These are phyloP conservation scores for Eupithecia vulgata DNA, from an alignment of 2,888 invertebrate species.

Conservation along the genomic window DNA sequence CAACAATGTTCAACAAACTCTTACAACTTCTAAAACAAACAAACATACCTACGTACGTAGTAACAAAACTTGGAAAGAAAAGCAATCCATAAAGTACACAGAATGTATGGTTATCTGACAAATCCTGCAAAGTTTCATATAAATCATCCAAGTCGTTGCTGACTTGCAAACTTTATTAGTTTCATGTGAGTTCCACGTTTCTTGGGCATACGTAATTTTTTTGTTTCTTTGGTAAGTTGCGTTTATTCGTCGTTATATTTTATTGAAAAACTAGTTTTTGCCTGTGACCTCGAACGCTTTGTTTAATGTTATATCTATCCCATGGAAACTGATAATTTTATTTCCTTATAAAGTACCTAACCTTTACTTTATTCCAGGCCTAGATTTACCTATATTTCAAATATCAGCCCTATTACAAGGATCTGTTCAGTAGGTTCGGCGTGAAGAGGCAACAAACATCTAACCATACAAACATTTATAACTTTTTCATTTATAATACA, in stretches of 20 bases:
- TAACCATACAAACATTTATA: no score
- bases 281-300: no score
- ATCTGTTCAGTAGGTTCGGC: no score
- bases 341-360: no score
- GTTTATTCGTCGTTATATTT: background rate
- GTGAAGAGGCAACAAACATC: no score
- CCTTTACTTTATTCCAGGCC: no score
- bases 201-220: constrained; percentile 1
- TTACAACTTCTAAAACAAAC: background rate
- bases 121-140: constrained; percentile 4
- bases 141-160: background rate
- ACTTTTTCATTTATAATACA: no score
- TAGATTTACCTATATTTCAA: no score
- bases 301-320: no score
- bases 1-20: constrained; percentile 1
- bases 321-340: no score
- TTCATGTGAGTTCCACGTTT: constrained; percentile 1
- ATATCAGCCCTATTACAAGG: no score
- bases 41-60: background rate
- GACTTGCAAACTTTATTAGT: constrained; percentile 10
- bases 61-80: constrained; percentile 16
- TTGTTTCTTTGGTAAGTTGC: background rate
- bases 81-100: constrained; percentile 22
- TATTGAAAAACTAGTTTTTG: background rate
- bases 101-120: constrained; percentile 25